A percentile compares a stretch with the other conserved stretches of the same genome.
Evolutionary conservation across 2,797 vertebrate species (phyloP).

Genomic region (Catostomus latipinnis): DNA sequence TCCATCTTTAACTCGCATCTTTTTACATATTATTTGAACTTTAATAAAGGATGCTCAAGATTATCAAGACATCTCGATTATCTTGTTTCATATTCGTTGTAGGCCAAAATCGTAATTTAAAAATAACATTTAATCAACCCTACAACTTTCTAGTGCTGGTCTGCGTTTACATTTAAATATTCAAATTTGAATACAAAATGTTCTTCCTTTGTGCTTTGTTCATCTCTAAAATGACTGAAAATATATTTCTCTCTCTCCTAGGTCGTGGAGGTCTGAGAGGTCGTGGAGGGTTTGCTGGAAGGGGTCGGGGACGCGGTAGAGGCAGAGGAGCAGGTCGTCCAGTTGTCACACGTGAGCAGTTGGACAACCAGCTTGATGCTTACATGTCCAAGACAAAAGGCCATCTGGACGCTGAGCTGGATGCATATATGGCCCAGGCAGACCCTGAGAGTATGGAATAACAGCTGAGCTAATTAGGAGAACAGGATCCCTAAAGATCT

Average conservation of each 20-base stretch:
- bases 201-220: neutral
- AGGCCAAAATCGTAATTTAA: no score
- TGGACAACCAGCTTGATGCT: slow-evolving; percentile 96
- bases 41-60: no score
- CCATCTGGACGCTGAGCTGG: slow-evolving; percentile 94
- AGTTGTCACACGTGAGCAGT: slow-evolving; percentile 87
- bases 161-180: no score
- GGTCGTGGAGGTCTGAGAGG: slow-evolving; percentile 89
- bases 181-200: neutral
- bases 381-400: slow-evolving; percentile 99
- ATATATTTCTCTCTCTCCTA: slow-evolving; percentile 54
- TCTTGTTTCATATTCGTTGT: no score
- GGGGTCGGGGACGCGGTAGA: slow-evolving; percentile 85
- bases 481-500: slow-evolving; percentile 10
- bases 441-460: slow-evolving; percentile 90
- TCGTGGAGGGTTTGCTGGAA: slow-evolving; percentile 85
- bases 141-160: no score
- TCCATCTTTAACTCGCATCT: no score
- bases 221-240: neutral
- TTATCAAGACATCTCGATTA: no score
- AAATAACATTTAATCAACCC: no score
- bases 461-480: slow-evolving; percentile 33
- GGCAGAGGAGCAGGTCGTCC: slow-evolving; percentile 83
- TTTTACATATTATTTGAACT: no score
- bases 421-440: slow-evolving; percentile 97